Conservation (phyloP, 2,113 vertebrate species). For the Nannobrachium achirus region DNA sequence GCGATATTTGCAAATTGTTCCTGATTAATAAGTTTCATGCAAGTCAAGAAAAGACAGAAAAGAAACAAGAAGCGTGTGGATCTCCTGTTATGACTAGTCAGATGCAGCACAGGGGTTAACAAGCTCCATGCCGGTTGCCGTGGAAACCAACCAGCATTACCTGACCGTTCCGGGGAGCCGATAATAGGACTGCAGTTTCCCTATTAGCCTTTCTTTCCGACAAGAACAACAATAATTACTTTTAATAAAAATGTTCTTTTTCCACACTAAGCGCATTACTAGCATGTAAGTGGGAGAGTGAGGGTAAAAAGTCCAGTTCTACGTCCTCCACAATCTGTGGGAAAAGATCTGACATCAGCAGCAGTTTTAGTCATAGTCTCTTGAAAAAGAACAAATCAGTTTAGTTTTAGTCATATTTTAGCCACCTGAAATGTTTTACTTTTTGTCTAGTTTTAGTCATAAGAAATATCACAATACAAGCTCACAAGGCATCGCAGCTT, state of each 20-base stretch:
- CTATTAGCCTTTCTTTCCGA: too few relatives aligned
- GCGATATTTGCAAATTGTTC: too few relatives aligned
- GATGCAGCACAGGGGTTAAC: constrained; percentile 29
- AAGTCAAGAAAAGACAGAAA: background rate
- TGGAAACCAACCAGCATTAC: constrained; percentile 47
- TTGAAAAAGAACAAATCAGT: too few relatives aligned
- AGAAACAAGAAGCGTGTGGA: constrained; percentile 10
- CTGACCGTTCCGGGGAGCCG: constrained; percentile 25
- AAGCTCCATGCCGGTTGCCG: constrained; percentile 45
- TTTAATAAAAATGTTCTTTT: background rate
- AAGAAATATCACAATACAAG: too few relatives aligned
- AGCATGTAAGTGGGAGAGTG: background rate
- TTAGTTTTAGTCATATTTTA: too few relatives aligned
- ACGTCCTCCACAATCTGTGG: too few relatives aligned
- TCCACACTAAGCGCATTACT: background rate
- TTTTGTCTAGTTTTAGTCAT: too few relatives aligned
- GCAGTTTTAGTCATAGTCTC: too few relatives aligned
- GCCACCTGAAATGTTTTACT: too few relatives aligned
- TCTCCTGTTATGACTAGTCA: constrained; percentile 29
- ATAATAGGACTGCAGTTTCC: constrained; percentile 20
- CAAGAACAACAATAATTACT: background rate
- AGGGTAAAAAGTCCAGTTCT: too few relatives aligned
- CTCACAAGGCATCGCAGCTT: too few relatives aligned
- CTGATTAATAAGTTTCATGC: background rate
- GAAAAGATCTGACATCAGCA: too few relatives aligned